Percentiles rank a stretch among this genome's conserved stretches.
Evolutionary conservation across 2,888 invertebrate species (phyloP).

Genomic region (Leucophenga montana): DNA sequence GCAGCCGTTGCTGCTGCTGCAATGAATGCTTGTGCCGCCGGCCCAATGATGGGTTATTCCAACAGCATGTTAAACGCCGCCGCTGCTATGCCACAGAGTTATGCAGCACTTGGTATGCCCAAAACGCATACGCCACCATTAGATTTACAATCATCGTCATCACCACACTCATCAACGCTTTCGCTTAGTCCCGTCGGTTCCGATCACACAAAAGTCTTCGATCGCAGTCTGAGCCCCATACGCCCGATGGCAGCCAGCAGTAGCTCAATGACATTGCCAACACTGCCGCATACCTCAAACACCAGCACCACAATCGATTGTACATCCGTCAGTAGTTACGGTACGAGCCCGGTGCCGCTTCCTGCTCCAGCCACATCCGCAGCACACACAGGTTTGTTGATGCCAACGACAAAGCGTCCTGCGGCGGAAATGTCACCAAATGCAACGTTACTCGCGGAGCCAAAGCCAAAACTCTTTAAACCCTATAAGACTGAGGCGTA

Average conservation of each 20-base stretch:
- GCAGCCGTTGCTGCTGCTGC: slow-evolving; percentile 70
- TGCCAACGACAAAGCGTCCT: slow-evolving; percentile 52
- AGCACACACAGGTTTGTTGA: slow-evolving; percentile 56
- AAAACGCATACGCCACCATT: slow-evolving; percentile 72
- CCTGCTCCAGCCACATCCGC: slow-evolving; percentile 10
- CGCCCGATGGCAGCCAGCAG: slow-evolving; percentile 39
- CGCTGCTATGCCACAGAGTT: slow-evolving; percentile 60
- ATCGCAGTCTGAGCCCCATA: slow-evolving; percentile 67
- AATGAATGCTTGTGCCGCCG: slow-evolving; percentile 49
- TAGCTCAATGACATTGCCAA: slow-evolving; percentile 21
- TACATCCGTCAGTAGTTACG: slow-evolving; percentile 31
- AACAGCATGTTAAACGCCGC: slow-evolving; percentile 58
- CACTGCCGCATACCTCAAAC: slow-evolving; percentile 33
- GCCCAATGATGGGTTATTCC: slow-evolving; percentile 54
- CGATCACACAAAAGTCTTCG: slow-evolving; percentile 72
- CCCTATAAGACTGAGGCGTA: slow-evolving; percentile 79
- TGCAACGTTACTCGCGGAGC: slow-evolving; percentile 57
- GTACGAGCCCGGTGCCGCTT: no score
- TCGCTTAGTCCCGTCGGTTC: slow-evolving; percentile 73
- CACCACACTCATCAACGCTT: slow-evolving; percentile 71
- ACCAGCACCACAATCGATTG: slow-evolving; percentile 22
- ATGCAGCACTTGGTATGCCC: slow-evolving; percentile 57
- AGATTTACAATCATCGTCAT: slow-evolving; percentile 71
- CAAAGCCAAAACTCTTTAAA: slow-evolving; percentile 82
- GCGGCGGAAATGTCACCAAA: slow-evolving; percentile 61